phyloP scores from a whole-genome alignment of 1,140 invertebrate species.

The roundworm (Caenorhabditis elegans) region DNA sequence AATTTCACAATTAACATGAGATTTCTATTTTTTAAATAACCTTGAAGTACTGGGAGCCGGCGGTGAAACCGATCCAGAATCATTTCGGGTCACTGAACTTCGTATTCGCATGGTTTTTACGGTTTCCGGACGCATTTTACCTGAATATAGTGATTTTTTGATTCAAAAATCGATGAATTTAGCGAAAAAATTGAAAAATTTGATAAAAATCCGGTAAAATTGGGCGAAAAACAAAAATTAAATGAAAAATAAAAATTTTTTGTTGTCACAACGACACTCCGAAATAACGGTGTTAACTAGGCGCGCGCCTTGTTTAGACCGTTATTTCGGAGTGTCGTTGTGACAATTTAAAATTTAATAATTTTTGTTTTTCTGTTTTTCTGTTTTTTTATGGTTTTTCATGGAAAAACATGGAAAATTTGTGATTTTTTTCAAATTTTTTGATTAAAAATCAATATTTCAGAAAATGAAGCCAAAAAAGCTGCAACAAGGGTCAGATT shows the following conservation, averaged over 20 bases:
- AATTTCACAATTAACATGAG: not conserved
- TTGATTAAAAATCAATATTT: not conserved
- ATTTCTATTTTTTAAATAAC: not conserved
- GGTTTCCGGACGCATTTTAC: not conserved
- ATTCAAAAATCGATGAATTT: not conserved
- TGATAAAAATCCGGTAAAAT: not conserved
- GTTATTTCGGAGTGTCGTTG: not conserved
- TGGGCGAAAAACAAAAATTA: not conserved
- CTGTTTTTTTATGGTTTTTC: not conserved
- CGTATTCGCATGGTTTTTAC: slow-evolving; percentile 12
- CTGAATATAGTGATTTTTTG: not conserved
- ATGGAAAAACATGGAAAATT: no score
- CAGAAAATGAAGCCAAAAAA: slow-evolving; percentile 30
- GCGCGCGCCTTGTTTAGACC: not conserved
- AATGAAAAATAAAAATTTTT: not conserved
- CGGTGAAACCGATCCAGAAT: not conserved
- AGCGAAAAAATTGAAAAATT: not conserved
- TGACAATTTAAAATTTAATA: not conserved
- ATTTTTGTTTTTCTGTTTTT: not conserved
- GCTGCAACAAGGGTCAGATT: not conserved
- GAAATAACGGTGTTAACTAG: not conserved
- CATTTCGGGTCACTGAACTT: not conserved
- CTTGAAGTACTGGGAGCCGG: not conserved
- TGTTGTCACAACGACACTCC: not conserved
- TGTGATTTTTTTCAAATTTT: not conserved